A percentile compares a stretch with the other conserved stretches of the same genome.
These are phyloP conservation scores for Gasterosteus nipponicus DNA, from an alignment of 2,113 vertebrate genomes.

Conservation along the genomic window DNA sequence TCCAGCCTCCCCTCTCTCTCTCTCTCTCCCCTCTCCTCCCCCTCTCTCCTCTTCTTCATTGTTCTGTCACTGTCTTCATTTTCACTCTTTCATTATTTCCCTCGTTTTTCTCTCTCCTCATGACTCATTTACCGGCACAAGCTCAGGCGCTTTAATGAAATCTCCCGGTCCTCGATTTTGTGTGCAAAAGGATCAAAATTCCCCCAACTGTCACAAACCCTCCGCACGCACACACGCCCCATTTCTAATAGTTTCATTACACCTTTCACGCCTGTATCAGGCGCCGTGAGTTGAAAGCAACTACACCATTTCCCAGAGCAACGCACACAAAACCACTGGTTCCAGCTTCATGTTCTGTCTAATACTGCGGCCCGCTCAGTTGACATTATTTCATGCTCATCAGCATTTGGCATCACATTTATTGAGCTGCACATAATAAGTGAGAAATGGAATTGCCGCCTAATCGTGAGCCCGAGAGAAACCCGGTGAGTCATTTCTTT, in stretches of 20 bases:
- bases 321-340: conserved; percentile 27
- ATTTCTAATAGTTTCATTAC: neutral
- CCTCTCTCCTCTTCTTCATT: neutral
- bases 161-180: neutral
- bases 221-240: neutral
- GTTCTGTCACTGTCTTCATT: neutral
- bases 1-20: neutral
- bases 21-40: neutral
- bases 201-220: neutral
- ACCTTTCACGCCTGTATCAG: neutral
- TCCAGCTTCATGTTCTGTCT: conserved; percentile 21
- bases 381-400: conserved; percentile 59
- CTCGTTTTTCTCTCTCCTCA: neutral
- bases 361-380: conserved; percentile 27
- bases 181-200: conserved; percentile 7
- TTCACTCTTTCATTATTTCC: neutral
- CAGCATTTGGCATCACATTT: conserved; percentile 54
- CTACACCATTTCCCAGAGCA: neutral
- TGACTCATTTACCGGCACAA: conserved; percentile 39
- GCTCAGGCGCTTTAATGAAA: conserved; percentile 8
- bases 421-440: conserved; percentile 41
- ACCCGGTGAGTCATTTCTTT: conserved; percentile 67
- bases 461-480: conserved; percentile 59
- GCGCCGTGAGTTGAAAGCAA: neutral
- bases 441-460: conserved; percentile 46